Percentiles rank a stretch among this genome's conserved stretches.
These are phyloP conservation scores for Python bivittatus DNA, from an alignment of 2,113 vertebrate species.

Conservation along the genomic window DNA sequence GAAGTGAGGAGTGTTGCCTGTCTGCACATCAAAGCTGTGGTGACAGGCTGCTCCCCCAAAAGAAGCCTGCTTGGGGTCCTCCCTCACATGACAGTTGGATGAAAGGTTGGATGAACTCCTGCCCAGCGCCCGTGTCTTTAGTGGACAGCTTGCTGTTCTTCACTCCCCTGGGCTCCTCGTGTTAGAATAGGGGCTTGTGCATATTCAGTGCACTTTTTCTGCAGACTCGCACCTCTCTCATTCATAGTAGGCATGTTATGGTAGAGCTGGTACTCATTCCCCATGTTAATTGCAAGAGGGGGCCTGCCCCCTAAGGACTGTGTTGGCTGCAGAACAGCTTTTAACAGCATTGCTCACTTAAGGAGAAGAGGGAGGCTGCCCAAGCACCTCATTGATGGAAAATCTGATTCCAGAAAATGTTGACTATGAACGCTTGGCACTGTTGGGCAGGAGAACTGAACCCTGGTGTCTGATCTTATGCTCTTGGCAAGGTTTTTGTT, in stretches of 20 bases:
- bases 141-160: no score
- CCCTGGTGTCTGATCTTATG: background rate
- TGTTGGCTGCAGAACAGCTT: no score
- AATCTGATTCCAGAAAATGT: background rate
- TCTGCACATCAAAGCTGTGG: background rate
- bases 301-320: background rate
- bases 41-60: background rate
- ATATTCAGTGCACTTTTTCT: background rate
- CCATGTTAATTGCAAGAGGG: background rate
- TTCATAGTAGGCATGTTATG: background rate
- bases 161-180: background rate
- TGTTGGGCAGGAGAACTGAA: constrained; percentile 35
- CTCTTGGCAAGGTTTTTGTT: constrained; percentile 24
- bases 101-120: background rate
- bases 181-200: background rate
- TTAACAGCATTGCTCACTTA: no score
- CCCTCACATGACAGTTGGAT: background rate
- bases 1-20: background rate
- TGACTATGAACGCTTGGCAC: constrained; percentile 12
- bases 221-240: background rate
- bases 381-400: no score
- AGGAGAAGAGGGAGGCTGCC: no score
- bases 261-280: background rate
- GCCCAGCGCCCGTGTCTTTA: background rate
- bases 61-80: background rate